Evolutionary conservation across 2,888 invertebrate species (phyloP), one percentile per base, ranked within the genome.

Genomic region (Melanargia galathea): DNA sequence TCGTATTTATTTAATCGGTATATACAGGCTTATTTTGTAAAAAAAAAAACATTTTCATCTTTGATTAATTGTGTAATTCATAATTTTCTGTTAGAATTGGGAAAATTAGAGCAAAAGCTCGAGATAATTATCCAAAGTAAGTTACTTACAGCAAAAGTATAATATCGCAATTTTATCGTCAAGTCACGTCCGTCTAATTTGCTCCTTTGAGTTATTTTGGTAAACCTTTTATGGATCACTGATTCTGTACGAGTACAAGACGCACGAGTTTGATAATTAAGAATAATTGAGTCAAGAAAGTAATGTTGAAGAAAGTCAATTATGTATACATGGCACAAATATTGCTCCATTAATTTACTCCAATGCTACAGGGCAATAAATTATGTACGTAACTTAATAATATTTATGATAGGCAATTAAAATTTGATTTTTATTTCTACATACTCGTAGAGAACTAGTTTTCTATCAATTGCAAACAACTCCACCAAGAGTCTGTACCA

Each of bases 171-270:
- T 45, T 40, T 43, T 24, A 52, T 26, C 51, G 62, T 57, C 57
- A 30, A 45, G 57, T 62, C 62, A 62, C 62, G 57, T 51, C 51
- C 45, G 30, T 40, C 43, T 24, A 18, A 43, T 62, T 57, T 57
- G 51, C 57, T 58, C 51, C 43, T 58, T 58, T 35, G 51, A 52
- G 45, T 45, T 63, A 57, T 62, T 62, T 62, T 51, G 26, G 35
- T 52, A 52, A 2, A 57, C 26, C 43, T 43, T 62, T 52, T 16
- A 48, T 10, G 43, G 57, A 45, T 49, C 16, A 18, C 26, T 26
- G 30, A 56, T 24, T n/a, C 4, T 22, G 13, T 35, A 40, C 8
- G 13, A 48, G 45, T 18, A 5, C 18, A 18, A 55, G 35, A 24
- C 22, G 45, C 24, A 54, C 24, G 22, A 49, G 54, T 48, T 46